Evolutionary conservation across 2,888 invertebrate species (phyloP).

Genomic region (Epirrita christyi): DNA sequence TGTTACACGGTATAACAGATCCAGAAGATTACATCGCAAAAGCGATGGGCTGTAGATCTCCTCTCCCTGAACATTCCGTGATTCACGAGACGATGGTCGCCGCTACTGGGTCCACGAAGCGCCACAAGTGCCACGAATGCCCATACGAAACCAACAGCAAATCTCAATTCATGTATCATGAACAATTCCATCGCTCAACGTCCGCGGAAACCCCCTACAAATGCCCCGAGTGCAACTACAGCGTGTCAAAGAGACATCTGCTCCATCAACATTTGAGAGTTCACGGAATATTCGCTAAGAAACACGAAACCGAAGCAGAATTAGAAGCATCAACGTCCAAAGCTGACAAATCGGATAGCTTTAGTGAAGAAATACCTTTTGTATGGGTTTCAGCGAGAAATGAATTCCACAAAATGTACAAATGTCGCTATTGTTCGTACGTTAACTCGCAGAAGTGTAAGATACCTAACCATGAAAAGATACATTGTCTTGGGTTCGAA

Average conservation of each 20-base stretch:
- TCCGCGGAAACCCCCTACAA: constrained; percentile 90
- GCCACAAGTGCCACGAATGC: constrained; percentile 91
- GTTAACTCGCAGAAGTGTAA: constrained; percentile 92
- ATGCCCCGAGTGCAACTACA: constrained; percentile 92
- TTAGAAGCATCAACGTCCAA: constrained; percentile 60
- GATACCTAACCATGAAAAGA: constrained; percentile 93
- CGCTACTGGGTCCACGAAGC: constrained; percentile 77
- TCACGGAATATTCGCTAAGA: constrained; percentile 84
- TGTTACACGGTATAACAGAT: constrained; percentile 86
- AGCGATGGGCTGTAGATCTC: constrained; percentile 70
- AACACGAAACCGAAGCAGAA: constrained; percentile 74
- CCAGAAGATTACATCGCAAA: constrained; percentile 84
- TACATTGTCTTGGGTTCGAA: constrained; percentile 86
- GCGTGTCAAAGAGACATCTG: constrained; percentile 91
- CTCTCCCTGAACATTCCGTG: constrained; percentile 50
- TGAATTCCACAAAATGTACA: constrained; percentile 91
- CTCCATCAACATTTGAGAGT: constrained; percentile 93
- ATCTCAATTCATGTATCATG: constrained; percentile 94
- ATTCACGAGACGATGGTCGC: constrained; percentile 37
- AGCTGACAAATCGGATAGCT: constrained; percentile 55
- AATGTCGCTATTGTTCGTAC: constrained; percentile 93
- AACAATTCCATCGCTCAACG: constrained; percentile 89
- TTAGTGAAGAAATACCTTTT: constrained; percentile 86
- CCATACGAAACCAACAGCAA: constrained; percentile 94
- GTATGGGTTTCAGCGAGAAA: constrained; percentile 91